Conservation (phyloP, 2,797 vertebrate genomes). For the Enteromius trimaculatus region DNA sequence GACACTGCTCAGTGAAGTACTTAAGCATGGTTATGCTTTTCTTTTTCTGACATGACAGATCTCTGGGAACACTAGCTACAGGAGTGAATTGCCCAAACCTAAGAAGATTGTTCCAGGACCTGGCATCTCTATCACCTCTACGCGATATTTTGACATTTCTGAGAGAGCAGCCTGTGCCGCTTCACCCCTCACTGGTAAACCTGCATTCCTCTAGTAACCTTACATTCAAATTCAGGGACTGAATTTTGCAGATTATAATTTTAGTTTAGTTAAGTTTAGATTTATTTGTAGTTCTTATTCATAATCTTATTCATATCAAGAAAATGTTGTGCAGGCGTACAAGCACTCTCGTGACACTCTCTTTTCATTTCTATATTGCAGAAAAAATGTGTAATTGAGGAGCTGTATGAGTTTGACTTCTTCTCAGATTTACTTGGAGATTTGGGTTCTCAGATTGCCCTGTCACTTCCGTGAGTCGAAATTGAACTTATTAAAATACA, state of each 20-base stretch:
- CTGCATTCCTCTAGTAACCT: background rate
- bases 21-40: background rate
- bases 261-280: background rate
- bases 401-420: conserved; percentile 72
- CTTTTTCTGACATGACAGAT: conserved; percentile 61
- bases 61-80: conserved; percentile 72
- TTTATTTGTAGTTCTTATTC: background rate
- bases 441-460: conserved; percentile 75
- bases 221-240: background rate
- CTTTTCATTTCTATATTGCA: conserved; percentile 58
- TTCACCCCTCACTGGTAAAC: conserved; percentile 77
- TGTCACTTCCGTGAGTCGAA: conserved; percentile 78
- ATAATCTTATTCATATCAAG: background rate
- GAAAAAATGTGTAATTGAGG: conserved; percentile 79
- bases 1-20: background rate
- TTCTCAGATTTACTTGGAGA: conserved; percentile 73
- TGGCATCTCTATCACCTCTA: conserved; percentile 53
- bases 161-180: conserved; percentile 69
- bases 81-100: conserved; percentile 74
- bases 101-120: conserved; percentile 53
- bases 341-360: background rate
- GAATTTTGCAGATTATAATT: background rate
- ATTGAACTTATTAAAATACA: background rate
- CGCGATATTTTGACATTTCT: conserved; percentile 70
- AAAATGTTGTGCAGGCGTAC: background rate